Conservation (phyloP, 1,140 invertebrate species). For the Drosophila ananassae region DNA sequence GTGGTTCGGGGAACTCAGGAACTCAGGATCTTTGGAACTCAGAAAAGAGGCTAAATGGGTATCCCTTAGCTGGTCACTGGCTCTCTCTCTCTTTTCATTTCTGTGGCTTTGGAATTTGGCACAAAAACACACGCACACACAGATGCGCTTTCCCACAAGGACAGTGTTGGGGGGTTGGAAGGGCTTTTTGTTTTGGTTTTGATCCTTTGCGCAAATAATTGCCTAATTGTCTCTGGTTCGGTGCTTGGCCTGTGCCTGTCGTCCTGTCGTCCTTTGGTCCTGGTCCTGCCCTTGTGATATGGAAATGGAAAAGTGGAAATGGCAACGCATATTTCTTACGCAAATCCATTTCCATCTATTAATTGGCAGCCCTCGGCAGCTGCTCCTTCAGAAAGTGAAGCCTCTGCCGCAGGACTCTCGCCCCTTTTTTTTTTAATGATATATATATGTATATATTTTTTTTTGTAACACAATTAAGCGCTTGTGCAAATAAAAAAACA, state of each 20-base stretch:
- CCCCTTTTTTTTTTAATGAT: slow-evolving; percentile 29
- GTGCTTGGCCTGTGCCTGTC: slow-evolving; percentile 30
- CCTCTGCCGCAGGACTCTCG: slow-evolving; percentile 43
- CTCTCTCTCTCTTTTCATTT: neutral
- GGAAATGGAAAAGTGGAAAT: slow-evolving; percentile 52
- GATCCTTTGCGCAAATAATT: slow-evolving; percentile 84
- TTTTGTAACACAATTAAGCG: slow-evolving; percentile 75
- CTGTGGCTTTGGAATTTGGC: slow-evolving; percentile 42
- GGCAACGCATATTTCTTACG: slow-evolving; percentile 76
- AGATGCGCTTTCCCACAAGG: slow-evolving; percentile 46
- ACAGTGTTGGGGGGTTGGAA: neutral
- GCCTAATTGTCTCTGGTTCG: slow-evolving; percentile 80
- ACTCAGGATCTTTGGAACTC: neutral
- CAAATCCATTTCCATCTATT: slow-evolving; percentile 80
- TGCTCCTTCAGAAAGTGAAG: slow-evolving; percentile 31
- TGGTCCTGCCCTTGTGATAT: slow-evolving; percentile 4
- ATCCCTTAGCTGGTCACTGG: slow-evolving; percentile 5
- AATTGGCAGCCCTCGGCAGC: slow-evolving; percentile 70
- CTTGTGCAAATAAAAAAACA: slow-evolving; percentile 72
- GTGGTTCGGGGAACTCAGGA: neutral
- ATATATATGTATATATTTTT: slow-evolving; percentile 28
- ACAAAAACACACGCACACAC: slow-evolving; percentile 20
- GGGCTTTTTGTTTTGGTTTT: slow-evolving; percentile 80
- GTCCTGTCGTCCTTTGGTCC: slow-evolving; percentile 1
- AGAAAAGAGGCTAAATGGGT: neutral